Evolutionary conservation across 2,888 invertebrate genomes (phyloP).

Genomic region (Neoscelio sp.): DNA sequence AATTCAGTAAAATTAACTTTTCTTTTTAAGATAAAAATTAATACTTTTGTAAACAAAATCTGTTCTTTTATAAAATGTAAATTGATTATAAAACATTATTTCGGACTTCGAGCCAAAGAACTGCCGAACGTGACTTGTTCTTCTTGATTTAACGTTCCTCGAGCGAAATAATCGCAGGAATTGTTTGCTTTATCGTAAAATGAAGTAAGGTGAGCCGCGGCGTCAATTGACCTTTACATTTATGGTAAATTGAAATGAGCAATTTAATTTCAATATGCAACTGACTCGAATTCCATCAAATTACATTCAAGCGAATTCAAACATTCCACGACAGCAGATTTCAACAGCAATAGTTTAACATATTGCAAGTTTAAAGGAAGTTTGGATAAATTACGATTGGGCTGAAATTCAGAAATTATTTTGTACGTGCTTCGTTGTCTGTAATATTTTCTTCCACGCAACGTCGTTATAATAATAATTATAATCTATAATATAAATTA

Average conservation of each 20-base stretch:
- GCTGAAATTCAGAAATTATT: no score
- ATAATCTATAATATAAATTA: no score
- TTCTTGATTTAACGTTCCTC: slow-evolving; percentile 1
- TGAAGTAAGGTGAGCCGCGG: slow-evolving; percentile 17
- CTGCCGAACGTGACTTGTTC: slow-evolving; percentile 6
- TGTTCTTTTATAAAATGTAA: slow-evolving; percentile 20
- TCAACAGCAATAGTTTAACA: no score
- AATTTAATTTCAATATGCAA: slow-evolving; percentile 29
- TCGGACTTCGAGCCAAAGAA: not conserved
- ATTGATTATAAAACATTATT: slow-evolving; percentile 11
- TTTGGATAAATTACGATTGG: no score
- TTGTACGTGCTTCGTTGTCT: no score
- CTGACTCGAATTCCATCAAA: slow-evolving; percentile 23
- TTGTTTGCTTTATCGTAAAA: slow-evolving; percentile 28
- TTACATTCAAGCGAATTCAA: slow-evolving; percentile 7
- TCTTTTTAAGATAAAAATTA: not conserved
- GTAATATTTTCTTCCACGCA: no score
- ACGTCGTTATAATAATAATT: no score
- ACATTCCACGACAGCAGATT: no score
- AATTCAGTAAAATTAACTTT: no score
- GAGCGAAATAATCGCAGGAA: slow-evolving; percentile 17
- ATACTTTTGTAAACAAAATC: no score
- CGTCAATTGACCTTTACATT: slow-evolving; percentile 43
- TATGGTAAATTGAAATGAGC: slow-evolving; percentile 31
- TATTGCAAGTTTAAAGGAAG: no score